Evolutionary conservation across 1,140 invertebrate genomes (phyloP), one percentile per base, ranked within the genome.

Genomic region (Orchestia grillus): DNA sequence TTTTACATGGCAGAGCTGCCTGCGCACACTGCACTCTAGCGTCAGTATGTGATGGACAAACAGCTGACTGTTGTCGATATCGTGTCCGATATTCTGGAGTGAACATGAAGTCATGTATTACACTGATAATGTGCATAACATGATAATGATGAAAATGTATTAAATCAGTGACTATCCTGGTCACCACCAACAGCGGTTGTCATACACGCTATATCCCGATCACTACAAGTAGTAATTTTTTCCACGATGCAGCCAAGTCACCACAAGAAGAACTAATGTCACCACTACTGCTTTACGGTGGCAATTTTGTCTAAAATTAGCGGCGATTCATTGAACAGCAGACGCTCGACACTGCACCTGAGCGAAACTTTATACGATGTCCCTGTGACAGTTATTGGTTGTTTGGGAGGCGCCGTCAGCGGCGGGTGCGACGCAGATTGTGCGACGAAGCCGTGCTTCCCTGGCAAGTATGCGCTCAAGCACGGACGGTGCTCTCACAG

Each of bases 291-390:
- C 88, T 91, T 91, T 91, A 91, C 88, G 88, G 44, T 43, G 41
- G 19, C 44, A 91, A 91, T 91, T 91, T 91, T 91, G 88, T 43
- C 88, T 19, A 91, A 42, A 91, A 91, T 91, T 91, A 91, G 88
- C 88, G 41, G 88, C 88, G 19, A 44, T 91, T 91, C 88, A 42
- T 91, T 91, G 41, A 91, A 11, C 88, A 43, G 88, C 41, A 91
- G 88, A 36, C 62, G 62, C 62, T 28, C 88, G 88, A 91, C 88
- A 91, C 88, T 91, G 88, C 88, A 91, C 41, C 41, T 36, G 28
- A 91, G 41, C 4, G 88, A 42, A 91, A 44, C 88, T 91, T 91
- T 91, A 91, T 91, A 44, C 41, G 88, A 42, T 19, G 15, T 41
- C 11, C 41, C 88, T 42, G 44, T 77, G 88, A 91, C 88, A 91